phyloP scores from a whole-genome alignment of 1,140 invertebrate species.

The Drosophila ercepeae region DNA sequence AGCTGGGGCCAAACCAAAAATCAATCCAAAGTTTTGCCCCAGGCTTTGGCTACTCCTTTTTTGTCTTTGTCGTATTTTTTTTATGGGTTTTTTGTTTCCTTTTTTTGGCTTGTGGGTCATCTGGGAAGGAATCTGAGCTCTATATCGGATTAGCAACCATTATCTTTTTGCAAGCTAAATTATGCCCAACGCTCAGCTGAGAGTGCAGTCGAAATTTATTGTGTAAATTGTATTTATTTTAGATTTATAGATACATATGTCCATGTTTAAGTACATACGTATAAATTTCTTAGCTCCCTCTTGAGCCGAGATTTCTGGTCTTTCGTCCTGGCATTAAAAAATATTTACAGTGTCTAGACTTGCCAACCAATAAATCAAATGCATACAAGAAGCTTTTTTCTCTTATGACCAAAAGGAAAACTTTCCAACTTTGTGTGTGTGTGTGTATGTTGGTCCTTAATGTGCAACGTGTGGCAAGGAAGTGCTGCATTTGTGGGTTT shows the following conservation, averaged over 20 bases:
- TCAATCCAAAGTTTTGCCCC: constrained; percentile 60
- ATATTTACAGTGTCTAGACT: constrained; percentile 82
- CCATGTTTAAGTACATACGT: constrained; percentile 39
- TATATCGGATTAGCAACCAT: constrained; percentile 59
- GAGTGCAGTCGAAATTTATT: constrained; percentile 48
- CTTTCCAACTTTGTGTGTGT: neutral
- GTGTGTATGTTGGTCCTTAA: constrained; percentile 26
- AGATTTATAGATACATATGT: constrained; percentile 70
- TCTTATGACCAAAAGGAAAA: constrained; percentile 24
- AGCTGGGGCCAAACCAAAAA: constrained; percentile 39
- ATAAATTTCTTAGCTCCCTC: constrained; percentile 42
- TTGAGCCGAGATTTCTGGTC: constrained; percentile 38
- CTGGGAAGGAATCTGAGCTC: constrained; percentile 13
- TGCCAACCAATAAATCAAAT: constrained; percentile 73
- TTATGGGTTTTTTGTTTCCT: constrained; percentile 1
- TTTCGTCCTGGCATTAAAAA: constrained; percentile 68
- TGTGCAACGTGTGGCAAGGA: constrained; percentile 34
- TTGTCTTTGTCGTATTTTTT: constrained; percentile 6
- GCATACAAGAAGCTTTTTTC: constrained; percentile 44
- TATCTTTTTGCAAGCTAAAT: constrained; percentile 56
- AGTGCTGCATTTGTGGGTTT: neutral
- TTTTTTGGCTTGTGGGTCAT: constrained; percentile 31
- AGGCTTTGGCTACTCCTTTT: constrained; percentile 9
- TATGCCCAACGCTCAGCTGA: constrained; percentile 46
- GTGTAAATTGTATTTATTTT: constrained; percentile 72